Evolutionary conservation across 53 echinoderm and acorn worm genomes (phyloP).

Genomic region (Stichopus horrens): DNA sequence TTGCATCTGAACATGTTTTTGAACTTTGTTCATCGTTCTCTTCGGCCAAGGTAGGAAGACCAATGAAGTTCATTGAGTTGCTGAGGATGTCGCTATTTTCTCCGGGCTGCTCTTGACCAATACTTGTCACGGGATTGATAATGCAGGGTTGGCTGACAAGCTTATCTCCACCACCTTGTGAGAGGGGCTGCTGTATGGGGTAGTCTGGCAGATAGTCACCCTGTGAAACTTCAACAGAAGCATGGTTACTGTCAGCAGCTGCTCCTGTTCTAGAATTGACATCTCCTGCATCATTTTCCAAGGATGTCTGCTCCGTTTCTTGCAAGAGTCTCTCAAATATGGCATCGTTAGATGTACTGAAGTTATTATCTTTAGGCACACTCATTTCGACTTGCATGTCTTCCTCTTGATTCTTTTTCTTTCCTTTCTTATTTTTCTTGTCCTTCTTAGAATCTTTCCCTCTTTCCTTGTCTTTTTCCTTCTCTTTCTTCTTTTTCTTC

Average conservation of each 20-base stretch:
- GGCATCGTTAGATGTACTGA: conserved; percentile 6
- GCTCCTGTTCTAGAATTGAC: background rate
- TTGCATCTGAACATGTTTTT: background rate
- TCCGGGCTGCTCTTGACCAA: background rate
- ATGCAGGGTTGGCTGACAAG: background rate
- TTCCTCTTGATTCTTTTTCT: conserved; percentile 29
- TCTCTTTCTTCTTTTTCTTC: conserved; percentile 87
- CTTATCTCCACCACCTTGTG: background rate
- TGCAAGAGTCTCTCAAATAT: conserved; percentile 26
- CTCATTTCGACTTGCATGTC: background rate
- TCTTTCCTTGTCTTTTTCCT: conserved; percentile 73
- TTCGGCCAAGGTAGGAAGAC: conserved; percentile 87
- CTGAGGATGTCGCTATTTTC: conserved; percentile 80
- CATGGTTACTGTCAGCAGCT: background rate
- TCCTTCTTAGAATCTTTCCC: conserved; percentile 66
- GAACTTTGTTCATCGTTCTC: conserved; percentile 55
- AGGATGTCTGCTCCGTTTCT: conserved; percentile 33
- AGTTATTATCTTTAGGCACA: conserved; percentile 27
- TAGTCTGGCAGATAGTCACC: conserved; percentile 12
- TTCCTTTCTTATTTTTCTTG: conserved; percentile 54
- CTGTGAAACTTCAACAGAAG: conserved; percentile 2
- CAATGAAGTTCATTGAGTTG: conserved; percentile 95
- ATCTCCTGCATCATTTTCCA: conserved; percentile 41
- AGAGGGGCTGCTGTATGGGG: background rate
- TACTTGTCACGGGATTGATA: background rate